A percentile compares a stretch with the other conserved stretches of the same genome.
Conservation (phyloP, 2,888 invertebrate genomes). For the Dolomedes plantarius region DNA sequence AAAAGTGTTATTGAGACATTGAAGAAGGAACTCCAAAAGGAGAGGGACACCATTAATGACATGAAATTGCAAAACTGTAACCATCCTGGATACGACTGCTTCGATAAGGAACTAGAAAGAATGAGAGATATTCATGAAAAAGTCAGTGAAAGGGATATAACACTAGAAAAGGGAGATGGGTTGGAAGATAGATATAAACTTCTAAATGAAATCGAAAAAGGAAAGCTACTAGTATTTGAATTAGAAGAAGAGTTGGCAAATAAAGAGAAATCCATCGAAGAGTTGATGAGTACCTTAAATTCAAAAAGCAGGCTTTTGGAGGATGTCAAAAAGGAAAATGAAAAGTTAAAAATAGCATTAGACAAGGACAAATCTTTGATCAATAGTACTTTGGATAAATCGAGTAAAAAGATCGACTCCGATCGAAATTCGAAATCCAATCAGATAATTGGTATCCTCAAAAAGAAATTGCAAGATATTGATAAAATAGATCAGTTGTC, state of each 20-base stretch:
- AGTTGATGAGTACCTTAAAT: neutral
- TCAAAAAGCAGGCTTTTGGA: neutral
- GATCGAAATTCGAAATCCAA: neutral
- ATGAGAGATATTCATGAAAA: neutral
- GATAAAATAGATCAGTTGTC: neutral
- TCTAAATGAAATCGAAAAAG: constrained; percentile 22
- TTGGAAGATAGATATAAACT: neutral
- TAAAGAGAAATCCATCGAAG: constrained; percentile 30
- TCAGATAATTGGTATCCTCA: neutral
- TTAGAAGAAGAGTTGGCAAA: constrained; percentile 42
- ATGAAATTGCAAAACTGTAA: neutral
- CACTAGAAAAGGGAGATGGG: neutral
- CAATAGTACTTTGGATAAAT: neutral
- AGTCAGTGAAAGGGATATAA: neutral
- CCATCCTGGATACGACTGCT: neutral
- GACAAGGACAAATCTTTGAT: neutral
- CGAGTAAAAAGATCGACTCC: neutral
- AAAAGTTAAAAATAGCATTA: neutral
- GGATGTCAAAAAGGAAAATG: neutral
- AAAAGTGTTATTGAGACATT: constrained; percentile 40
- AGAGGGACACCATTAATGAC: neutral
- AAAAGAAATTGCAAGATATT: neutral
- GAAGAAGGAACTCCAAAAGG: constrained; percentile 31
- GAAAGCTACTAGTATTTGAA: constrained; percentile 32
- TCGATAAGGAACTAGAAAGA: neutral